Evolutionary conservation across 2,888 invertebrate species (phyloP).

Genomic region (Aplocera efformata): DNA sequence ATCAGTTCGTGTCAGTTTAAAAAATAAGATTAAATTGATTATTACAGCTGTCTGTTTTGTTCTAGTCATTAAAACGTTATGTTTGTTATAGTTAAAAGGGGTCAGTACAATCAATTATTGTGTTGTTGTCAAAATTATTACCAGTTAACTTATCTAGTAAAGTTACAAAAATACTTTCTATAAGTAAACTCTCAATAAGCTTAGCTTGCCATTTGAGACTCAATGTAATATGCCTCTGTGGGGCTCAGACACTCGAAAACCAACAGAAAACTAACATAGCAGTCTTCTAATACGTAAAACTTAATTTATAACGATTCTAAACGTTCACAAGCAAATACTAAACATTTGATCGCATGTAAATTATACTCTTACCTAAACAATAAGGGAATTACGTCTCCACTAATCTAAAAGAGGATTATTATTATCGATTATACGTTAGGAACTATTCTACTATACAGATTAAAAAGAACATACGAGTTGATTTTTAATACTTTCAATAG

Average conservation of each 20-base stretch:
- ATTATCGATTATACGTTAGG: constrained; percentile 75
- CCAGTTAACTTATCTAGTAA: constrained; percentile 56
- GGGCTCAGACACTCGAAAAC: constrained; percentile 45
- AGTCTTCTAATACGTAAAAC: constrained; percentile 70
- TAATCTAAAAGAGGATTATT: constrained; percentile 69
- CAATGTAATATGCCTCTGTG: constrained; percentile 62
- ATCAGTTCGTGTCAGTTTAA: too few relatives aligned
- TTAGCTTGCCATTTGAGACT: constrained; percentile 75
- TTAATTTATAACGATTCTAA: constrained; percentile 47
- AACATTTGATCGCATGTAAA: constrained; percentile 55
- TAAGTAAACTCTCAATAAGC: constrained; percentile 49
- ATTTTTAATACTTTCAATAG: constrained; percentile 48
- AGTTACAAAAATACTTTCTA: constrained; percentile 72
- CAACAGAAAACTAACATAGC: constrained; percentile 63
- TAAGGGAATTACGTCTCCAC: constrained; percentile 46
- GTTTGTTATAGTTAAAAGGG: too few relatives aligned
- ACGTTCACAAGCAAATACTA: constrained; percentile 36
- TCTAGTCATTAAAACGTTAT: too few relatives aligned
- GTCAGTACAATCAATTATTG: too few relatives aligned
- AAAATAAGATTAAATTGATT: too few relatives aligned
- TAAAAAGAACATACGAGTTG: constrained; percentile 58
- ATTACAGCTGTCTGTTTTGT: too few relatives aligned
- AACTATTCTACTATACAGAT: constrained; percentile 78
- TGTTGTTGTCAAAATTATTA: constrained; percentile 47
- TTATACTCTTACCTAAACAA: constrained; percentile 24